Percentiles rank a stretch among this genome's conserved stretches.
Conservation (phyloP, 2,888 invertebrate genomes). For the Pristionchus maxplancki region DNA sequence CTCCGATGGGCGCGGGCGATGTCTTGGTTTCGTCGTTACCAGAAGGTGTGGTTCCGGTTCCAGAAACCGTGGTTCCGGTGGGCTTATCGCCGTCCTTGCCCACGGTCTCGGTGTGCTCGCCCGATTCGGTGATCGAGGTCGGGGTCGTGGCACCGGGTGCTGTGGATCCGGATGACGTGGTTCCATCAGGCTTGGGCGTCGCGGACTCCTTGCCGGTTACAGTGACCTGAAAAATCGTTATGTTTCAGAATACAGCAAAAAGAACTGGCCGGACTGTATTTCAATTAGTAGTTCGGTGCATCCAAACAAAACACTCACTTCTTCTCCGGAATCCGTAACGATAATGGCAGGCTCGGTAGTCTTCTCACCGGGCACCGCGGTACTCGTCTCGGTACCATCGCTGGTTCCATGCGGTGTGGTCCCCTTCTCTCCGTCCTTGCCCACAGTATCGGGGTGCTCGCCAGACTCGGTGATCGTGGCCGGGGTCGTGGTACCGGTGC, state of each 20-base stretch:
- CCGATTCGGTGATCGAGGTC: slow-evolving; percentile 1
- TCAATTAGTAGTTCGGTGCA: neutral
- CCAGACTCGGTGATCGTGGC: slow-evolving; percentile 18
- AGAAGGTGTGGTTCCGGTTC: no score
- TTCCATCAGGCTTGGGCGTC: neutral
- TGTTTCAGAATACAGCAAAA: neutral
- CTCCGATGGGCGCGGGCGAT: neutral
- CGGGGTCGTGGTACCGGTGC: slow-evolving; percentile 4
- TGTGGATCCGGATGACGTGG: slow-evolving; percentile 38
- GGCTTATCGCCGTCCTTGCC: slow-evolving; percentile 3
- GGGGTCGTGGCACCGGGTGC: neutral
- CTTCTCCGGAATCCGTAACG: neutral
- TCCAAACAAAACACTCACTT: neutral
- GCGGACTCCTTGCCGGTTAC: neutral
- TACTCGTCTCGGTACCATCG: neutral
- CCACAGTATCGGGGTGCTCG: slow-evolving; percentile 4
- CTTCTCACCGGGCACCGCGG: neutral
- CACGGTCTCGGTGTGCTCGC: neutral
- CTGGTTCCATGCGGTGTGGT: neutral
- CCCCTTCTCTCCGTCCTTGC: neutral
- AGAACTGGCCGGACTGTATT: neutral
- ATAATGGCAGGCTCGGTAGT: neutral
- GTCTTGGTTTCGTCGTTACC: slow-evolving; percentile 35
- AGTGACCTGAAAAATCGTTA: neutral
- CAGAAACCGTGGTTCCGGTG: neutral